Conservation (phyloP, 2,888 invertebrate species). For the Oeneis ivallda region DNA sequence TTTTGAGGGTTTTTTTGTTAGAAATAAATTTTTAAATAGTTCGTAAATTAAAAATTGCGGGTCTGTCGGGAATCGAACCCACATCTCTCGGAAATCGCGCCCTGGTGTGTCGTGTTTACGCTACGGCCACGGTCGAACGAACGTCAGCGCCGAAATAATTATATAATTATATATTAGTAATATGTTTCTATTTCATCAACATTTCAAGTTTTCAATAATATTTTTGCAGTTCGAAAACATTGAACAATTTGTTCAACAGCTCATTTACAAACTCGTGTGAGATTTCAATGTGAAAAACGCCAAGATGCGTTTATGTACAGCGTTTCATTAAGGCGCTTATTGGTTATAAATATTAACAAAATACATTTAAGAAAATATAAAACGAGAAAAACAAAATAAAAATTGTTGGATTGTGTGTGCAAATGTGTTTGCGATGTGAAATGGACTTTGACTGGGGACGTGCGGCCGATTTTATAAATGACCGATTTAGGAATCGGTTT, state of each 20-base stretch:
- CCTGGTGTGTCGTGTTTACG: too few relatives aligned
- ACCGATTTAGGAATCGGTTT: conserved; percentile 10
- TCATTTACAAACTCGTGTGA: conserved; percentile 1
- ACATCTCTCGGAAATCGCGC: too few relatives aligned
- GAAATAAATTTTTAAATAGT: too few relatives aligned
- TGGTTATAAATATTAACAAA: conserved; percentile 43
- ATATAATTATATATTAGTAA: neutral
- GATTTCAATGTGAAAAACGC: conserved; percentile 31
- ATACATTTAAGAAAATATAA: conserved; percentile 43
- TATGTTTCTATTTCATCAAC: too few relatives aligned
- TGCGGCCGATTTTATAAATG: conserved; percentile 8
- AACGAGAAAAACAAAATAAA: conserved; percentile 45
- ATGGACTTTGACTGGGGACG: conserved; percentile 4
- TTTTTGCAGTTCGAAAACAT: too few relatives aligned
- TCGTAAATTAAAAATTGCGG: too few relatives aligned
- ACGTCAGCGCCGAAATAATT: neutral
- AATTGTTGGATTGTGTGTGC: conserved; percentile 39
- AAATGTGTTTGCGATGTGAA: conserved; percentile 32
- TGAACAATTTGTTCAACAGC: conserved; percentile 2
- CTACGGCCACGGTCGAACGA: too few relatives aligned
- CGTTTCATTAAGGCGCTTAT: conserved; percentile 32
- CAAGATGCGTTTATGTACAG: conserved; percentile 29
- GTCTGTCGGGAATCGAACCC: too few relatives aligned
- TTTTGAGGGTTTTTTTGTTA: too few relatives aligned
- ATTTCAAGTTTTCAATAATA: too few relatives aligned